phyloP scores from a whole-genome alignment of 2,888 invertebrate genomes.

The Mycogona germanica region DNA sequence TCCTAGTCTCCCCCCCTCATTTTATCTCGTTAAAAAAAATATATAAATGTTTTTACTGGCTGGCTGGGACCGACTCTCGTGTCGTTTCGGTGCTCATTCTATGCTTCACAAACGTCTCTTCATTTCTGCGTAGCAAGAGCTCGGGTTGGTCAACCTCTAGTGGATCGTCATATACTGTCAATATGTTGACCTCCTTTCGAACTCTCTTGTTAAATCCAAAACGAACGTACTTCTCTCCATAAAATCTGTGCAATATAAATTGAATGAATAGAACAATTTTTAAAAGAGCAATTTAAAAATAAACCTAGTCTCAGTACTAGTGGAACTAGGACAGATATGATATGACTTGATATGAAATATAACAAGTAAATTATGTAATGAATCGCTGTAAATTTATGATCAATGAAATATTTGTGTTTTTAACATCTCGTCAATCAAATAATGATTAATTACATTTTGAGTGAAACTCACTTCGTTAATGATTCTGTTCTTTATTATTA shows the following conservation, averaged over 20 bases:
- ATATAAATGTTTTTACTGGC: neutral
- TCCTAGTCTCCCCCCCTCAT: neutral
- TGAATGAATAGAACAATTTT: neutral
- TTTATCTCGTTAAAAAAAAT: neutral
- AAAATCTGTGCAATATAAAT: constrained; percentile 1
- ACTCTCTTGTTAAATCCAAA: neutral
- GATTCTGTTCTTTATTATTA: too few relatives aligned
- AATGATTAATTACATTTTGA: too few relatives aligned
- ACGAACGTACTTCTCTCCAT: constrained; percentile 10
- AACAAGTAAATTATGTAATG: too few relatives aligned
- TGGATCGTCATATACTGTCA: constrained; percentile 11
- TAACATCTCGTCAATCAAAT: too few relatives aligned
- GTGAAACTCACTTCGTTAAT: too few relatives aligned
- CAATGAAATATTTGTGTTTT: too few relatives aligned
- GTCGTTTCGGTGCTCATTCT: neutral
- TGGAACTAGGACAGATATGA: too few relatives aligned
- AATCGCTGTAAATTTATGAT: too few relatives aligned
- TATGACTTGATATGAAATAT: too few relatives aligned
- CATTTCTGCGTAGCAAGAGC: constrained; percentile 1
- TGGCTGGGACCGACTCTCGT: neutral
- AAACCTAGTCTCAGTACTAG: too few relatives aligned
- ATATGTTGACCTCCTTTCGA: neutral
- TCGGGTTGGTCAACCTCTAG: neutral
- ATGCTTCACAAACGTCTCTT: neutral
- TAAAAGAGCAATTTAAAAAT: neutral